Conservation (phyloP, 2,113 vertebrate genomes). For the Melanocharis versteri region DNA sequence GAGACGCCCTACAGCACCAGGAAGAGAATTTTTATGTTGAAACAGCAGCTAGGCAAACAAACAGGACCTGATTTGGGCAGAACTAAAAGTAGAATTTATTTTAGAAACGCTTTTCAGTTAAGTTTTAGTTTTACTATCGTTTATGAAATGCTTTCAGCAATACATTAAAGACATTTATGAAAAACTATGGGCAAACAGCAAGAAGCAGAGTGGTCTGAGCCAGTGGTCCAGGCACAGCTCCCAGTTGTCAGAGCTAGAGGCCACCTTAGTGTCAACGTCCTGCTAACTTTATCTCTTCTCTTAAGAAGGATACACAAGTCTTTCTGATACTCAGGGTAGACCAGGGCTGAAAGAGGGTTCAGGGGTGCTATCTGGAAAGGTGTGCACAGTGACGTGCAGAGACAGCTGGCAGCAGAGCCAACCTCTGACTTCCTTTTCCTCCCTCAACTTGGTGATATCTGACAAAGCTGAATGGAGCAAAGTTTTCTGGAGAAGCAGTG, state of each 20-base stretch:
- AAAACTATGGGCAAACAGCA: background rate
- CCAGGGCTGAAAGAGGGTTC: background rate
- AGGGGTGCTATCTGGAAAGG: background rate
- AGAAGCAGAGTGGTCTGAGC: background rate
- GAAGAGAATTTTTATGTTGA: background rate
- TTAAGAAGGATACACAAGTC: background rate
- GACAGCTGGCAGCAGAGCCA: background rate
- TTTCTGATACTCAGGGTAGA: background rate
- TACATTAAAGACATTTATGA: rapidly evolving
- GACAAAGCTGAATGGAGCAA: background rate
- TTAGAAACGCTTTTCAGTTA: background rate
- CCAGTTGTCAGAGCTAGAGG: background rate
- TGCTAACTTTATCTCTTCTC: background rate
- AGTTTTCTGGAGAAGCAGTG: background rate
- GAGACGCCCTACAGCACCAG: background rate
- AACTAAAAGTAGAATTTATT: background rate
- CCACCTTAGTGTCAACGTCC: background rate
- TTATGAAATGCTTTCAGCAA: background rate
- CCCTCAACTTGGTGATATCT: rapidly evolving
- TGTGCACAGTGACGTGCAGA: rapidly evolving
- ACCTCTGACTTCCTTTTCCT: background rate
- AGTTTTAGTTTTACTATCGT: background rate
- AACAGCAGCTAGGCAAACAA: background rate
- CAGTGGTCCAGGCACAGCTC: background rate
- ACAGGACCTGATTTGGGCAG: background rate